These are phyloP conservation scores for Anthophora plumipes DNA, from an alignment of 2,888 invertebrate genomes.

Conservation along the genomic window DNA sequence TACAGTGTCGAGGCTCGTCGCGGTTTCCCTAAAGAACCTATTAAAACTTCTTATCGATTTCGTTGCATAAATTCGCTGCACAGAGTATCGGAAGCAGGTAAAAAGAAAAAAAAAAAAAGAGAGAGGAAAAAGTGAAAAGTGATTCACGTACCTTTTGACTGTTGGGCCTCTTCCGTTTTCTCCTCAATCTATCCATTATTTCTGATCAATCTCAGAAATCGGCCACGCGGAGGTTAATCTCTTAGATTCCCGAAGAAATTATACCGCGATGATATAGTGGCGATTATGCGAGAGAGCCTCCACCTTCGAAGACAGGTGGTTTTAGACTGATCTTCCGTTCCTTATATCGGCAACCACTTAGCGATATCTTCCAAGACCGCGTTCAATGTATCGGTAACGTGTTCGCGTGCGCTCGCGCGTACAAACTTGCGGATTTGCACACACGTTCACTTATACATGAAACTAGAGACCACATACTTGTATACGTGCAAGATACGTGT, in stretches of 20 bases:
- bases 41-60: background rate
- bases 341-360: constrained; percentile 80
- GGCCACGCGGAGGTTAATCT: background rate
- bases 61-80: no score
- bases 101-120: no score
- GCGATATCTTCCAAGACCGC: constrained; percentile 79
- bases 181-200: constrained; percentile 56
- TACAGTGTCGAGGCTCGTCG: background rate
- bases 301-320: constrained; percentile 76
- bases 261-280: background rate
- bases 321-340: constrained; percentile 78
- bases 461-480: constrained; percentile 30
- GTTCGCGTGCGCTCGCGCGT: constrained; percentile 20
- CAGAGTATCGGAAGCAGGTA: background rate
- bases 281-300: constrained; percentile 56
- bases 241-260: constrained; percentile 7
- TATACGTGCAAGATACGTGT: constrained; percentile 35
- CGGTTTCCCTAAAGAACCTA: background rate
- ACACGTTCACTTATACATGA: constrained; percentile 17
- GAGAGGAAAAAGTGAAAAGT: background rate
- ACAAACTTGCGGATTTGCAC: constrained; percentile 24
- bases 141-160: constrained; percentile 54
- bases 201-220: background rate
- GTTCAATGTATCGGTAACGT: constrained; percentile 64
- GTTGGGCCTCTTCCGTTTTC: constrained; percentile 50